Percentiles rank a stretch among this genome's conserved stretches.
Evolutionary conservation across 2,113 vertebrate species (phyloP).

Genomic region (Chaetorhynchus papuensis): DNA sequence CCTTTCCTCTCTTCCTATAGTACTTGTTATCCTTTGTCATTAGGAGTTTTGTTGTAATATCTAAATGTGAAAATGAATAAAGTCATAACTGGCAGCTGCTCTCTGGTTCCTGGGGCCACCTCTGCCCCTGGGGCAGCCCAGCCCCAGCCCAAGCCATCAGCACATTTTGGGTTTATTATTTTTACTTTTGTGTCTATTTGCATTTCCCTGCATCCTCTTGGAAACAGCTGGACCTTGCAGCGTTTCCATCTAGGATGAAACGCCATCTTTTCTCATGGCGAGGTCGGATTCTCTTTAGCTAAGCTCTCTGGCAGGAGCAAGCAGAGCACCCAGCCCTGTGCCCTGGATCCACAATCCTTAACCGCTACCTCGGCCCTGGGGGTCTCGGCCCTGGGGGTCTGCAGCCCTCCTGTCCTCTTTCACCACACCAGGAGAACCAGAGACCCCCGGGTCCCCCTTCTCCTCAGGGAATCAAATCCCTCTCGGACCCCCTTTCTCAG

Average conservation of each 20-base stretch:
- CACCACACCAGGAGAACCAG: neutral
- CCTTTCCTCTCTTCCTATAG: constrained; percentile 45
- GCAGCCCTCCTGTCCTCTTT: neutral
- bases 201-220: neutral
- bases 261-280: neutral
- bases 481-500: accelerated
- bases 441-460: accelerated
- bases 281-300: neutral
- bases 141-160: neutral
- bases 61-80: constrained; percentile 65
- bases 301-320: neutral
- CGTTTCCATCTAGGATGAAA: neutral
- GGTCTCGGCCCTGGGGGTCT: too few species aligned
- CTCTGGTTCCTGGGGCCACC: neutral
- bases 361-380: accelerated
- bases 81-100: neutral
- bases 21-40: constrained; percentile 59
- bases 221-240: neutral
- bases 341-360: accelerated
- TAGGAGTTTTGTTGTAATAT: constrained; percentile 63
- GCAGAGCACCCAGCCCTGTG: neutral
- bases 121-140: neutral
- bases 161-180: neutral
- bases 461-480: neutral
- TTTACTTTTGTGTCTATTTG: neutral